Conservation (phyloP, 2,113 vertebrate genomes). For the Ceuthmochares aereus region DNA sequence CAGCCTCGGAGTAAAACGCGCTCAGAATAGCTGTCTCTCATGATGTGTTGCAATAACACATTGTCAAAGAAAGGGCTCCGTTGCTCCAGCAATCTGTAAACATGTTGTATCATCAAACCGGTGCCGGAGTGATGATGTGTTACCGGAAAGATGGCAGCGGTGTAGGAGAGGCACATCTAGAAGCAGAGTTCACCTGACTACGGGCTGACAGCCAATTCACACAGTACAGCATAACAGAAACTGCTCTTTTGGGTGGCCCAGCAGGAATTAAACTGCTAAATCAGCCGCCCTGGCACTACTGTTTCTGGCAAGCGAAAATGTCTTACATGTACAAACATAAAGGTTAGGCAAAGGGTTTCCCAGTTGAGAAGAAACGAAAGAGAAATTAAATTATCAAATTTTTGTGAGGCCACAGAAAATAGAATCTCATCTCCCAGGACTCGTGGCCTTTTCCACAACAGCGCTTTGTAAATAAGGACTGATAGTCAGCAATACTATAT, state of each 20-base stretch:
- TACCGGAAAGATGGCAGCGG: background rate
- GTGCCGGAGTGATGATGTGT: background rate
- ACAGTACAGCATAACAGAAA: background rate
- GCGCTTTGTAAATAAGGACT: background rate
- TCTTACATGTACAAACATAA: background rate
- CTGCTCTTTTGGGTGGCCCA: background rate
- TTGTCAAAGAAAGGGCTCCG: background rate
- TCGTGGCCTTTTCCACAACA: background rate
- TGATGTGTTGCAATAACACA: background rate
- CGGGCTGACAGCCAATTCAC: background rate
- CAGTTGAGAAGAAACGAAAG: background rate
- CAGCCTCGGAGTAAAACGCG: background rate
- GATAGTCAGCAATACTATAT: background rate
- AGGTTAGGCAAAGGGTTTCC: background rate
- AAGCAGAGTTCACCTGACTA: slow-evolving; percentile 10
- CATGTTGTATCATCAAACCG: background rate
- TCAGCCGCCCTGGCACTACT: background rate
- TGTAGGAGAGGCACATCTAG: background rate
- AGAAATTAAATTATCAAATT: background rate
- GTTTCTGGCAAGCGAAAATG: background rate
- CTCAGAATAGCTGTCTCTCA: background rate
- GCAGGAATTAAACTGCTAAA: background rate
- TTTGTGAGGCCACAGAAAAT: background rate
- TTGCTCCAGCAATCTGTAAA: background rate
- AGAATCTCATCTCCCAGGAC: background rate